Conservation (phyloP, 2,113 vertebrate genomes). For the Stomatorhinus ivindoensis region DNA sequence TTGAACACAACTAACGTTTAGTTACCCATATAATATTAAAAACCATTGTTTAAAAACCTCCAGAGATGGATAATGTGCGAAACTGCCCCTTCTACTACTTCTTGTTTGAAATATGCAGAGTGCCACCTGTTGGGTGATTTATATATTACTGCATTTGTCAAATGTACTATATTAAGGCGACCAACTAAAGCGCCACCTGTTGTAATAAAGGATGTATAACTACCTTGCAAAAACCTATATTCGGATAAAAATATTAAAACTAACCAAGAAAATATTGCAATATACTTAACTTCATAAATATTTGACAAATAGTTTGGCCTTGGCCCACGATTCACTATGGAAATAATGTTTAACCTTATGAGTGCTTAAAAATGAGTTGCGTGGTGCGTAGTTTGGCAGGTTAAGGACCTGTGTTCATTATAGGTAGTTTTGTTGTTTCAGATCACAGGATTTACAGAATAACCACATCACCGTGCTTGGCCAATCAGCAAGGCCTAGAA, state of each 20-base stretch:
- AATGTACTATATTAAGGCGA: not conserved
- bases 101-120: conserved; percentile 33
- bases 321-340: not conserved
- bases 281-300: not conserved
- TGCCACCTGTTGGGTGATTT: conserved; percentile 66
- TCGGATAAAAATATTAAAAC: not conserved
- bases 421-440: not conserved
- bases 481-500: not conserved
- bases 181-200: conserved; percentile 3
- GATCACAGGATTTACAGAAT: not conserved
- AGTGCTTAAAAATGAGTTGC: not conserved
- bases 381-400: not conserved
- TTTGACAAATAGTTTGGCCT: not conserved
- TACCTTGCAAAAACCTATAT: not conserved
- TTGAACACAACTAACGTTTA: not conserved
- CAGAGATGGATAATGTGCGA: not conserved
- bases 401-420: not conserved
- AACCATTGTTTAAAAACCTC: not conserved
- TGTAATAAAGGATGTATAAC: not conserved
- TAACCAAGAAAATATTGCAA: not conserved
- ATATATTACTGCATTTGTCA: conserved; percentile 1
- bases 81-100: not conserved
- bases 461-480: not conserved
- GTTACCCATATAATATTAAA: not conserved
- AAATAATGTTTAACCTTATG: not conserved